Evolutionary conservation across 2,113 vertebrate species (phyloP).

Genomic region (Nannobrachium achirus): DNA sequence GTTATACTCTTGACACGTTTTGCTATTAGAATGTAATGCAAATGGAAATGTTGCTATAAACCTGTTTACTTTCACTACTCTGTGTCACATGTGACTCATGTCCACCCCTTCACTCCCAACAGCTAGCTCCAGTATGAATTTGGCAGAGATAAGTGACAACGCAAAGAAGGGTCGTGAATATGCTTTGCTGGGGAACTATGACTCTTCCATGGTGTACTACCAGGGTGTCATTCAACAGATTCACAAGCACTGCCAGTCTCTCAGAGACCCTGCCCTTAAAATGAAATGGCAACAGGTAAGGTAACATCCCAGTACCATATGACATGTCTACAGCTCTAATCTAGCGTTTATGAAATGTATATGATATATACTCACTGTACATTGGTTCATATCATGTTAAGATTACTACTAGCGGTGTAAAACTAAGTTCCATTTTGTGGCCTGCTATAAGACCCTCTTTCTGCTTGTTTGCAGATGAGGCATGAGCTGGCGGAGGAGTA

Average conservation of each 20-base stretch:
- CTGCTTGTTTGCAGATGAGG: constrained; percentile 81
- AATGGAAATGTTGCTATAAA: not conserved
- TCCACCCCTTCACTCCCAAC: not conserved
- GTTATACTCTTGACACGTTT: too few species aligned
- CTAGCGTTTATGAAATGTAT: not conserved
- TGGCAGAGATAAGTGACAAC: constrained; percentile 95
- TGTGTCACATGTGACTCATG: too few species aligned
- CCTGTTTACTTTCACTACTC: not conserved
- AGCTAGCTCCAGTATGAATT: constrained; percentile 84
- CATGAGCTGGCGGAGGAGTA: constrained; percentile 93
- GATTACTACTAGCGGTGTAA: not conserved
- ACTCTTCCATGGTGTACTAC: constrained; percentile 96
- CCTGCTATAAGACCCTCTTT: not conserved
- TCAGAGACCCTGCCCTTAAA: constrained; percentile 91
- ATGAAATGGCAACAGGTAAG: constrained; percentile 94
- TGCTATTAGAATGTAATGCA: not conserved
- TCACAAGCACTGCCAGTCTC: constrained; percentile 88
- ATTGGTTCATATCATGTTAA: not conserved
- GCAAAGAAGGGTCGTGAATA: constrained; percentile 97
- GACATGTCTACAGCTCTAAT: not conserved
- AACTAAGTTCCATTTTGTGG: not conserved
- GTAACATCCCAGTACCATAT: not conserved
- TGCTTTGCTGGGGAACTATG: constrained; percentile 95
- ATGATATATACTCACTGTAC: constrained; percentile 4
- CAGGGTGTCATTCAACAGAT: constrained; percentile 97